Evolutionary conservation across 1,140 invertebrate genomes (phyloP), one percentile per base, ranked within the genome.

Genomic region (Onthophagus taurus): DNA sequence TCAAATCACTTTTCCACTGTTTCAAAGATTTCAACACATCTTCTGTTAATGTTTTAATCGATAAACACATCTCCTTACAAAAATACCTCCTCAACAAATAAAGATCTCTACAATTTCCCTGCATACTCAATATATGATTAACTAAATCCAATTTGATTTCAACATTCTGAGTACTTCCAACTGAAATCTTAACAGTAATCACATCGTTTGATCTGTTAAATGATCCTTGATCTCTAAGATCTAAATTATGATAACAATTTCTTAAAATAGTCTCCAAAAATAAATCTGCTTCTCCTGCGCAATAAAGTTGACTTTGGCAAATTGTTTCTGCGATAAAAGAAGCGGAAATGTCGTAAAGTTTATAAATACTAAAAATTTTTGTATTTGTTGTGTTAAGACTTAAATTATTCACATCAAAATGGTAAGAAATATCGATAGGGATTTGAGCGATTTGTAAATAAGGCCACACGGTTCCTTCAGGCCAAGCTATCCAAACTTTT

Each of bases 181-280:
- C 12, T n/a, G 35, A 19, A 11, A 19, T 14, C 13, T 37, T 37
- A 14, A 20, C 35, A 19, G 14, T 16, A 37, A 20, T 19, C 13
- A 19, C 20, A 20, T 12, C 9, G 13, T 37, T 20, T 11, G 20
- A 14, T 37, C 23, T 37, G 18, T 4, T n/a, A 37, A 37, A 37
- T 8, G 16, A 19, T 14, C 12, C 20, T 21, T 37, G 12, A 21
- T 37, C 23, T 7, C 35, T 19, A 9, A 20, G 35, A 37, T 37
- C 35, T 12, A 16, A 19, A 14, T 37, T 37, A 13, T 37, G 18
- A 19, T 37, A 37, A 7, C 18, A 37, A 11, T 37, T 37, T 37
- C 23, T 21, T 19, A 37, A 19, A 11, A 37, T 2, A 3, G 20
- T 21, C 23, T 37, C 11, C 7, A 37, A 19, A 24, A 37, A 37